Base-by-base conservation (phyloP, 2,888 invertebrate species). In the Acronicta leporina region DNA sequence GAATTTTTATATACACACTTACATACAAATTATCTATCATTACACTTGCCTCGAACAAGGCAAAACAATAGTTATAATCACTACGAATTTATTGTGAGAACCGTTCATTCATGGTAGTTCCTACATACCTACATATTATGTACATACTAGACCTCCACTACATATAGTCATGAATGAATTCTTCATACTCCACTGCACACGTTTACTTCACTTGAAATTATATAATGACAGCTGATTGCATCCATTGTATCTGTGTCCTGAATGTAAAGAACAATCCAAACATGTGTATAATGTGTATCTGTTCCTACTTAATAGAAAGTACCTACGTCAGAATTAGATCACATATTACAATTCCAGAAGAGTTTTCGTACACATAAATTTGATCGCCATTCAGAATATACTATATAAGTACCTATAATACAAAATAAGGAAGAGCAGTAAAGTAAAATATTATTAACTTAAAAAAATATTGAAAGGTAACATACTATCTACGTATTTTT, bases 141-240 rank as follows among this genome's bases (percentile, higher is more conserved):
- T 33, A 11, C 33, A 33, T 54, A 72, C 58, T 55, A 59, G 35
- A 16, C n/a, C n/a, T n/a, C n/a, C n/a, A n/a, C n/a, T 43, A 15
- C 2, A 20, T 11, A 65, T 33, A 27, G 14, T 25, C 15, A 54
- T 74, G 77, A 74, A 73, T 77, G 74, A 73, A 58, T 51, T 50
- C 20, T 47, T 42, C 38, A 53, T 60, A 62, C 58, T 61, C 53
- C 60, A 77, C 60, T 48, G 63, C 46, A 27, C 60, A 63, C 46
- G 42, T 44, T 46, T 50, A 49, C 35, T 57, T 40, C 8, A 16
- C 44, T 38, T 25, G 35, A 47, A 42, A 38, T 43, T 41, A 52
- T 14, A 42, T 51, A 56, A 41, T 46, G 9, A 44, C 49, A 30
- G 16, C 52, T 30, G 20, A 30, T 5, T 15, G 16, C 14, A 33